Conservation (phyloP, 2,888 invertebrate genomes). For the Holacanthella duospinosa region DNA sequence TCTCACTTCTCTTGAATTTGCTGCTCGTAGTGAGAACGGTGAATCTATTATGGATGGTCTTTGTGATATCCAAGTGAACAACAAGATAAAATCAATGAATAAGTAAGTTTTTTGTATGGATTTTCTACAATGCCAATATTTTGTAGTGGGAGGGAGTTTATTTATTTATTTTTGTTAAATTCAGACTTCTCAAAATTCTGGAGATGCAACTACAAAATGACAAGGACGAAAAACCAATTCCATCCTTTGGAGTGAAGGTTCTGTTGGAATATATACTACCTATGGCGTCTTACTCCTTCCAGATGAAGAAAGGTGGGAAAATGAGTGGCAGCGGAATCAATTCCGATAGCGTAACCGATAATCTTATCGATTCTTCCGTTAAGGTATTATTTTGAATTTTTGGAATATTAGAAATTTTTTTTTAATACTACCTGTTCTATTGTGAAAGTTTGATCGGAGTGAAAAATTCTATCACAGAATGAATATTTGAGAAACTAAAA, state of each 20-base stretch:
- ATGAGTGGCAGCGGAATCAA: no score
- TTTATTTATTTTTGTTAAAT: no score
- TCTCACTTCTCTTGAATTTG: background rate
- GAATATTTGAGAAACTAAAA: no score
- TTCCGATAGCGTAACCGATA: background rate
- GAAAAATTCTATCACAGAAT: no score
- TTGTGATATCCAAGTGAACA: background rate
- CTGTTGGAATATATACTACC: background rate
- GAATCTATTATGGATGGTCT: background rate
- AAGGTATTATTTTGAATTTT: background rate
- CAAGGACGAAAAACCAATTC: background rate
- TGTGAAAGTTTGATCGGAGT: background rate
- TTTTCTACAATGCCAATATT: background rate
- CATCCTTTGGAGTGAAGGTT: background rate
- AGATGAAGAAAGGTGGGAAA: background rate
- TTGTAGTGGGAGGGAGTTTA: no score
- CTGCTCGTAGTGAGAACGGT: background rate
- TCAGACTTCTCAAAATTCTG: background rate
- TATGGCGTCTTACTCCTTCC: background rate
- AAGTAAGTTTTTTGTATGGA: background rate
- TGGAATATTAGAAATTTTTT: no score
- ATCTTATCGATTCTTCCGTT: background rate
- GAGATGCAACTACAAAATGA: background rate
- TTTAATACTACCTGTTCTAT: background rate
- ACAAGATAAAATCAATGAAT: background rate